Conservation (phyloP, 2,888 invertebrate species). For the Cephus runcator region DNA sequence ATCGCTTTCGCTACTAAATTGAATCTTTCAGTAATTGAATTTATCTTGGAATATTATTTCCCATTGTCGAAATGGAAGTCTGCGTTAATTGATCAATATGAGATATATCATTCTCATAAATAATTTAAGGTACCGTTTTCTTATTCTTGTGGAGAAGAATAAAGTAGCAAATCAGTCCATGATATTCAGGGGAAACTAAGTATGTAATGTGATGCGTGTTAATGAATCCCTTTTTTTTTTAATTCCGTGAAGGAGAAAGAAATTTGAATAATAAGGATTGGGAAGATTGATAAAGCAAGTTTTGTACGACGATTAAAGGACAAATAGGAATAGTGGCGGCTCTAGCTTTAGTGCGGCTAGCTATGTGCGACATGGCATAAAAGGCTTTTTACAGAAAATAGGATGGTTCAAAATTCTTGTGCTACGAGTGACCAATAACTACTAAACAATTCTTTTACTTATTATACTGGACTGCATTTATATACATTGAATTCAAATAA, state of each 20-base stretch:
- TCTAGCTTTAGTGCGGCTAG: constrained; percentile 23
- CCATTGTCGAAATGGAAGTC: background rate
- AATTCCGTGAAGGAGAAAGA: background rate
- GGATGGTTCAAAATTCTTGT: constrained; percentile 16
- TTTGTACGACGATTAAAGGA: constrained; percentile 31
- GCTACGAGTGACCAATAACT: background rate
- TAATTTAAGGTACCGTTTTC: background rate
- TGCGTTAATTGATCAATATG: constrained; percentile 4
- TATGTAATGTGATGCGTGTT: background rate
- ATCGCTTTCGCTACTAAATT: background rate
- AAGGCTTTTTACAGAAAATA: constrained; percentile 17
- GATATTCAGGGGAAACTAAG: background rate
- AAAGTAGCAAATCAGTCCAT: constrained; percentile 5
- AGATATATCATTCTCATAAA: background rate
- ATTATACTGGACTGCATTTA: background rate
- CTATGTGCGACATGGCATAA: background rate
- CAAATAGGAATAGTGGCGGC: constrained; percentile 29
- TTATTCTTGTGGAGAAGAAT: constrained; percentile 9
- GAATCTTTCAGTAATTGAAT: background rate
- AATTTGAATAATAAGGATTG: constrained; percentile 1
- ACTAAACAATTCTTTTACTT: background rate
- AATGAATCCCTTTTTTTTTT: background rate
- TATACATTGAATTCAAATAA: background rate
- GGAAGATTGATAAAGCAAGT: constrained; percentile 25
- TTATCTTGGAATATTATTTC: background rate